A percentile compares a stretch with the other conserved stretches of the same genome.
phyloP scores from a whole-genome alignment of 2,888 invertebrate species.

The Miltochrista miniata region DNA sequence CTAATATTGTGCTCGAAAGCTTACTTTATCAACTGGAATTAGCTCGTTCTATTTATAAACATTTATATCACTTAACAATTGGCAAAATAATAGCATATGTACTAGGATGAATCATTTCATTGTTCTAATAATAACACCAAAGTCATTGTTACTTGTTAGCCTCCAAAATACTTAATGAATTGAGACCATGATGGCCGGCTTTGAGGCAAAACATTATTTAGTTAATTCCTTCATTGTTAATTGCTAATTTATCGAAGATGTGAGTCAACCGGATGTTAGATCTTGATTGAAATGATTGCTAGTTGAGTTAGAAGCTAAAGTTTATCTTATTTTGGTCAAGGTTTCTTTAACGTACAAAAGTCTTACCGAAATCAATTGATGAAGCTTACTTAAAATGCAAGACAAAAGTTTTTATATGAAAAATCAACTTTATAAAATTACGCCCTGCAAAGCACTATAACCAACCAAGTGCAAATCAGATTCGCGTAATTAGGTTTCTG shows the following conservation, averaged over 20 bases:
- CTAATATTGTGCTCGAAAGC: no score
- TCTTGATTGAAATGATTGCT: background rate
- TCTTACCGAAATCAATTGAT: no score
- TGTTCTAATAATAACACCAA: constrained; percentile 35
- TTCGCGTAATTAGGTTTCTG: no score
- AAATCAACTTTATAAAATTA: no score
- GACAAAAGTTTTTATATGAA: no score
- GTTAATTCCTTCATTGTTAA: constrained; percentile 10
- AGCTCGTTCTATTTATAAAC: constrained; percentile 33
- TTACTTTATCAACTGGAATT: constrained; percentile 11
- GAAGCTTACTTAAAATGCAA: no score
- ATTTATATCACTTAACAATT: constrained; percentile 24
- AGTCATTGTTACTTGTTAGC: constrained; percentile 30
- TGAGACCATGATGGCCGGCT: constrained; percentile 11
- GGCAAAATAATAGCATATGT: constrained; percentile 22
- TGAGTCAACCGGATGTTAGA: constrained; percentile 6
- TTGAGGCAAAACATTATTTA: constrained; percentile 5
- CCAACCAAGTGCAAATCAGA: no score
- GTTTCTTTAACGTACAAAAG: no score
- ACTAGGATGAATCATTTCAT: constrained; percentile 31
- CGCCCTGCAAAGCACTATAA: no score
- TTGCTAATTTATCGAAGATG: constrained; percentile 7
- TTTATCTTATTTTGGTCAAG: no score
- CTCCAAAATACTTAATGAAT: constrained; percentile 28
- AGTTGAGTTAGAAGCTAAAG: no score